A percentile compares a stretch with the other conserved stretches of the same genome.
These are phyloP conservation scores for Rhamphomyia laevipes DNA, from an alignment of 2,888 invertebrate species.

Conservation along the genomic window DNA sequence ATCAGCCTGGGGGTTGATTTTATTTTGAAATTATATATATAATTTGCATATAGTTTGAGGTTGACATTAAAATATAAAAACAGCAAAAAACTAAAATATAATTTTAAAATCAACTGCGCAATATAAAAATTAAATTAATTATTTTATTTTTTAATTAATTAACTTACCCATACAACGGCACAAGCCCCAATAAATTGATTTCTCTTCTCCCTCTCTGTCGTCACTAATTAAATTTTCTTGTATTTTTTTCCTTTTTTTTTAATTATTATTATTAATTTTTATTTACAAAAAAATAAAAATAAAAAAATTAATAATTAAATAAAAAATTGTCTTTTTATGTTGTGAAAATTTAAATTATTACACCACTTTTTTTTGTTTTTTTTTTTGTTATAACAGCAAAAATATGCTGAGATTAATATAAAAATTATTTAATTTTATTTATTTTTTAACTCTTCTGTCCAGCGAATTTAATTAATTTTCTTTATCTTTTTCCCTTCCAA, in stretches of 20 bases:
- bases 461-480: not conserved
- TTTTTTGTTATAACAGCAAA: too few relatives aligned
- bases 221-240: not conserved
- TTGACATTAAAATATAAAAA: too few relatives aligned
- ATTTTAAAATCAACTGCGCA: not conserved
- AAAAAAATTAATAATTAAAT: not conserved
- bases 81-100: too few relatives aligned
- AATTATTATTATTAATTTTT: too few relatives aligned
- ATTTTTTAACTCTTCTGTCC: slow-evolving; percentile 3
- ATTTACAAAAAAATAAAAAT: not conserved
- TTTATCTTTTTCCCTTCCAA: not conserved
- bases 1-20: too few relatives aligned
- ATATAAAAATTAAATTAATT: not conserved
- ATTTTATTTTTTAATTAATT: not conserved
- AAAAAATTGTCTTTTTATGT: not conserved
- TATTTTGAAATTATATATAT: too few relatives aligned
- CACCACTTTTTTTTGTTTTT: too few relatives aligned
- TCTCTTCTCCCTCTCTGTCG: slow-evolving; percentile 15
- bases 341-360: too few relatives aligned
- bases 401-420: slow-evolving; percentile 1
- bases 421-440: not conserved
- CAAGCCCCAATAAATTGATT: slow-evolving; percentile 36
- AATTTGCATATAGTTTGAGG: too few relatives aligned
- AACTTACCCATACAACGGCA: slow-evolving; percentile 45
- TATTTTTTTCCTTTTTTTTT: not conserved